These are phyloP conservation scores for Budorcas taxicolor DNA, from an alignment of 2,113 vertebrate species.

Conservation along the genomic window DNA sequence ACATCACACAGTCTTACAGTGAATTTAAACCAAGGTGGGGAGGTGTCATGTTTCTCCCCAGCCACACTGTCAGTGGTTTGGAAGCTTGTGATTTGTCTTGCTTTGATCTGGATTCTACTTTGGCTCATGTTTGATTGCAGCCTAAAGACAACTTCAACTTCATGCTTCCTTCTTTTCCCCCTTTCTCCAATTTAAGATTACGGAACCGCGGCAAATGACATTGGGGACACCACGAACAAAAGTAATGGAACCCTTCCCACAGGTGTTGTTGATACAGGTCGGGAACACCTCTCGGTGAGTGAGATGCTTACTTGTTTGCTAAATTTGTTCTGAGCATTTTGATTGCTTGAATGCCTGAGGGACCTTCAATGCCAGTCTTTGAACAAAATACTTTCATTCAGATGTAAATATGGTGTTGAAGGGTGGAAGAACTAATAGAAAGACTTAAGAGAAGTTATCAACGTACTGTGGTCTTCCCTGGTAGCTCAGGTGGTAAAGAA, in stretches of 20 bases:
- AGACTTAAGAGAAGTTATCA: background rate
- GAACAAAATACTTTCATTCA: background rate
- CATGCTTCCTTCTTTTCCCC: slow-evolving; percentile 53
- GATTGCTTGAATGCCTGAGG: background rate
- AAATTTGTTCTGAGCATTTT: background rate
- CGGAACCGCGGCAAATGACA: slow-evolving; percentile 81
- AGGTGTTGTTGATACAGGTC: slow-evolving; percentile 81
- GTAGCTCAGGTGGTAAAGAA: background rate
- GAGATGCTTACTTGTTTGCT: slow-evolving; percentile 28
- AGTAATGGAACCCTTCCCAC: slow-evolving; percentile 81
- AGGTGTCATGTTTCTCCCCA: fast-evolving
- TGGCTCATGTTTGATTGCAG: background rate
- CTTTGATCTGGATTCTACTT: background rate
- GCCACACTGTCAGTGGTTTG: background rate
- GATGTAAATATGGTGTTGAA: background rate
- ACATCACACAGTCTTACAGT: background rate
- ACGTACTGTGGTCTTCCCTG: background rate
- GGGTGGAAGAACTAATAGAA: background rate
- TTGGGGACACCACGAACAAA: slow-evolving; percentile 82
- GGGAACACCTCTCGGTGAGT: slow-evolving; percentile 96
- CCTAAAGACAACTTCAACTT: slow-evolving; percentile 36
- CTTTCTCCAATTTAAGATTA: slow-evolving; percentile 79
- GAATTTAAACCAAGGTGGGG: background rate
- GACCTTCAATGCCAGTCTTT: background rate
- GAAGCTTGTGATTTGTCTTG: background rate